A percentile compares a stretch with the other conserved stretches of the same genome.
Evolutionary conservation across 2,888 invertebrate species (phyloP).

Genomic region (Xestia rhomboidea): DNA sequence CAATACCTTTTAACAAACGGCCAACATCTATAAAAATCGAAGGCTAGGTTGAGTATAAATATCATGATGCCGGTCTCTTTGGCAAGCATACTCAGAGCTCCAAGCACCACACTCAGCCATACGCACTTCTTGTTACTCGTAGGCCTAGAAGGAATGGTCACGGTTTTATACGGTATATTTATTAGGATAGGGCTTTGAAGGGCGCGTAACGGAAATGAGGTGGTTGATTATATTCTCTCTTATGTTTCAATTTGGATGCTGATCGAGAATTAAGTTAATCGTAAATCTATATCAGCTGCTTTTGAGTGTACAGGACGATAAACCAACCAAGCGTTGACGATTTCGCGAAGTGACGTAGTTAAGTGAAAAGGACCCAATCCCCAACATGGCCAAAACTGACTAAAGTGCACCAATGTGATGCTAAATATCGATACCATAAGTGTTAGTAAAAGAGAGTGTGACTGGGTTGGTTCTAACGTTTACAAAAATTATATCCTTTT

Average conservation of each 20-base stretch:
- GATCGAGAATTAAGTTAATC: conserved; percentile 47
- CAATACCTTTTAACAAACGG: conserved; percentile 92
- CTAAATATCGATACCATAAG: neutral
- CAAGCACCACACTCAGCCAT: conserved; percentile 93
- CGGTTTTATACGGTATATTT: conserved; percentile 59
- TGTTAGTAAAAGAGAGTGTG: too few relatives aligned
- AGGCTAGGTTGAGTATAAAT: conserved; percentile 94
- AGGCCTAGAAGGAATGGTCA: conserved; percentile 77
- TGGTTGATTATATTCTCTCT: conserved; percentile 51
- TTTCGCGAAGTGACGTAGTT: neutral
- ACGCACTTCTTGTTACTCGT: conserved; percentile 88
- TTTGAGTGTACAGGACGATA: neutral
- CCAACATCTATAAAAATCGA: conserved; percentile 95
- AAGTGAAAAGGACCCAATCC: neutral
- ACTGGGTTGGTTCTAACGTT: too few relatives aligned
- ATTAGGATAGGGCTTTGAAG: conserved; percentile 52
- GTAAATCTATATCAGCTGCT: conserved; percentile 19
- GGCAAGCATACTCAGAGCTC: conserved; percentile 95
- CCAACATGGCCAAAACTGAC: neutral
- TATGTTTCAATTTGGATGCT: conserved; percentile 51
- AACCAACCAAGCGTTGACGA: neutral
- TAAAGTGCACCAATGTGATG: neutral
- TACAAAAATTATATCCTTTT: neutral
- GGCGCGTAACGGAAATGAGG: conserved; percentile 58
- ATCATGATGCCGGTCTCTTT: conserved; percentile 96